Base-by-base conservation (phyloP, 2,888 invertebrate genomes). In the Apodemia mormo region DNA sequence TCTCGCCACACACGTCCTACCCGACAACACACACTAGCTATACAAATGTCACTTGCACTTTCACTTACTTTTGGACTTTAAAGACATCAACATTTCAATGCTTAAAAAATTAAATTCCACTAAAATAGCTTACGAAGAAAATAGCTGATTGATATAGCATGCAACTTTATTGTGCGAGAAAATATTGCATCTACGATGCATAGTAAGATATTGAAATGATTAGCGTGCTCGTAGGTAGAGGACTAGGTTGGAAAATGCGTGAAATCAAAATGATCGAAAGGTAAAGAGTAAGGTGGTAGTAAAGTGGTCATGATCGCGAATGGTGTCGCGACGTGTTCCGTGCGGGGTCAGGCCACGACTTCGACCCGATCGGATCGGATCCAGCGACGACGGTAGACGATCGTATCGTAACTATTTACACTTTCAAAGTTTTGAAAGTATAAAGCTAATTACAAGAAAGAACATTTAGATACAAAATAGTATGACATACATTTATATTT, bases 301-400 rank as follows among this genome's bases (percentile, higher is more conserved):
- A 89, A 87, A 91, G 91, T 91, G 85, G 90, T 89, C 85, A 90
- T 89, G 90, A 88, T 85, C 86, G 81, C 86, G 82, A 87, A 80
- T 87, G 85, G 89, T 89, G 89, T 87, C 86, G 85, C 86, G 86
- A 79, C 80, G 92, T 93, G 92, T 92, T 92, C 92, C 92, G 92
- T 92, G 92, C 92, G 92, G 92, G 92, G 90, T 90, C 82, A 78
- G 76, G 79, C 83, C 77, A 78, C 78, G 76, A 76, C 71, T 68
- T 69, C 72, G 69, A 58, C 52, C 56, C 68, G 54, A 68, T 66
- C 67, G 67, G 66, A 67, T 69, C 61, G 64, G 70, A 37, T 37
- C 65, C 67, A 67, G 56, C 82, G 83, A 49, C 49, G 49, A 45
- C 12, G 45, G 3, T 12, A 33, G 68, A 67, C 40, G 58, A 64